Evolutionary conservation across 2,797 vertebrate genomes (phyloP), one percentile per base, ranked within the genome.

Genomic region (Enteromius viviparus): DNA sequence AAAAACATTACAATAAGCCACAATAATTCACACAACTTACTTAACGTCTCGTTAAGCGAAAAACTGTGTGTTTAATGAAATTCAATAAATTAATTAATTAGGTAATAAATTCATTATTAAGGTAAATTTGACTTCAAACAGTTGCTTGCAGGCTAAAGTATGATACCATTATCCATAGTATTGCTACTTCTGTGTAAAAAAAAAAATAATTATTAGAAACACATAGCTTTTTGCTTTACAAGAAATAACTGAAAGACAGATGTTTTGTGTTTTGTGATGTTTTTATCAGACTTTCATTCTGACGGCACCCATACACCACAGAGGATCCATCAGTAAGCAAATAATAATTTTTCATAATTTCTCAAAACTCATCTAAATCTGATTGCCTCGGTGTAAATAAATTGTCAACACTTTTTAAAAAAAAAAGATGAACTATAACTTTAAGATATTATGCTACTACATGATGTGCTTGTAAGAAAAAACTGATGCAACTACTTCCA

Each of bases 401-500:
- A 62, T 0, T 62, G 23, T 62, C 6, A 62, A 15, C 58, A 11
- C 42, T 45, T 45, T 40, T 40, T 37, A 2, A 40, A 40, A 40
- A 40, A 37, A 9, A 40, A 40, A 40, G 17, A 53, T 34, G 55
- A 23, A 58, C 55, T 58, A 55, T 55, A n/a, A 23, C n/a, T 58
- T 58, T 58, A 62, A 69, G 47, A 40, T 71, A 47, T 58, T 23
- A 23, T 68, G 55, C 58, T 47, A 47, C 45, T 45, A 45, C 45
- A 12, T 82, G 26, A 51, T 69, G 29, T 81, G 32, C 42, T 77
- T 72, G 47, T 65, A 65, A 65, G 40, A 19, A 62, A 78, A 80
- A 60, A 69, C 26, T 5, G 2, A 64, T 64, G 17, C 45, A 81
- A 70, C 68, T 64, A 66, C 70, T 78, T 85, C 62, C 86, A 71